phyloP scores from a whole-genome alignment of 2,797 vertebrate species.

The Catamblyrhynchus diadema region DNA sequence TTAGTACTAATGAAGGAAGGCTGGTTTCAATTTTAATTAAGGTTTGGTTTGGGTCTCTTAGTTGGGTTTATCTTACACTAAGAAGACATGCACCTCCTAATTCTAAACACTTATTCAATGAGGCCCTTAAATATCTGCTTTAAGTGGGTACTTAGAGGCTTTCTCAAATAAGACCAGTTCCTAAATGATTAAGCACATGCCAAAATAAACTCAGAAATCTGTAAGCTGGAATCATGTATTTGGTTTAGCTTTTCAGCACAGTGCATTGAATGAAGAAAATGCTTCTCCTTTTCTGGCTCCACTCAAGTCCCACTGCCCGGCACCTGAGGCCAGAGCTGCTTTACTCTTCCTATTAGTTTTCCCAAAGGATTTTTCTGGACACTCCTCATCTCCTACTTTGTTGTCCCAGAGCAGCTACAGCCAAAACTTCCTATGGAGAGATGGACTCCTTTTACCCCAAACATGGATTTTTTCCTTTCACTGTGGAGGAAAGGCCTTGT shows the following conservation, averaged over 20 bases:
- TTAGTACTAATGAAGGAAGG: not conserved
- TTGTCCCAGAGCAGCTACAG: not conserved
- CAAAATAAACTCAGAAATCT: not conserved
- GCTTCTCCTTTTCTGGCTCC: not conserved
- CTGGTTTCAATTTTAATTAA: not conserved
- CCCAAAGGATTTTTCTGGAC: not conserved
- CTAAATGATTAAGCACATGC: not conserved
- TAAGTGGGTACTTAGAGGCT: not conserved
- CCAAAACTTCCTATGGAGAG: not conserved
- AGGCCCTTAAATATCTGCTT: not conserved
- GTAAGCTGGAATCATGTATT: not conserved
- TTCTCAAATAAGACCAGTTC: not conserved
- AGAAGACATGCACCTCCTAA: not conserved
- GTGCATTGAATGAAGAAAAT: not conserved
- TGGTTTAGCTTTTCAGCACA: not conserved
- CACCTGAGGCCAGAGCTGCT: not conserved
- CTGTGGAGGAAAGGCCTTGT: not conserved
- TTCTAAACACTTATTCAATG: not conserved
- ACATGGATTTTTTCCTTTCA: not conserved
- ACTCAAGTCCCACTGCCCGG: not conserved
- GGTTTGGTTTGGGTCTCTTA: not conserved
- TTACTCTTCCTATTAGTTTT: not conserved
- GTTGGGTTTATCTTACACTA: not conserved
- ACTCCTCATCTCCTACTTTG: not conserved
- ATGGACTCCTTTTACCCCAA: not conserved